Evolutionary conservation across 2,888 invertebrate species (phyloP).

Genomic region (Rhingia rostrata): DNA sequence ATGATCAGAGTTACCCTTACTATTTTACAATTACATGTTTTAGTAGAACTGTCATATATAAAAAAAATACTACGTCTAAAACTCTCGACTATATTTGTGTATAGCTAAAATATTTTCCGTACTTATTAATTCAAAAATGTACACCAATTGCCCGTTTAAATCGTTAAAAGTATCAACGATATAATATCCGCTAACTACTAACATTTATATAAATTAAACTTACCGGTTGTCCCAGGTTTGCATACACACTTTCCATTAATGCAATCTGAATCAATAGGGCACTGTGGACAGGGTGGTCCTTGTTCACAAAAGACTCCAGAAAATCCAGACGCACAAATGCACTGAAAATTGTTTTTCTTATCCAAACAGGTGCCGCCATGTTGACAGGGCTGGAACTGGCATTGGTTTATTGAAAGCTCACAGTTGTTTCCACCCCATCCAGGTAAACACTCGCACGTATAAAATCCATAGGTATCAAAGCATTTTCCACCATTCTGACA

Average conservation of each 20-base stretch:
- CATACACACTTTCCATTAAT: conserved; percentile 84
- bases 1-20: neutral
- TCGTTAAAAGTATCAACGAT: neutral
- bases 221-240: conserved; percentile 82
- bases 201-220: conserved; percentile 67
- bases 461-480: conserved; percentile 92
- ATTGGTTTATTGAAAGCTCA: conserved; percentile 85
- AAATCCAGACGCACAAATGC: conserved; percentile 88
- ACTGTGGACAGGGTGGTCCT: conserved; percentile 83
- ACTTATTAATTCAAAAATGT: neutral
- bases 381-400: conserved; percentile 88
- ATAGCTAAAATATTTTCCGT: conserved; percentile 1
- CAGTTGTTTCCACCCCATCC: conserved; percentile 93
- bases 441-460: conserved; percentile 89
- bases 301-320: conserved; percentile 82
- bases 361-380: conserved; percentile 89
- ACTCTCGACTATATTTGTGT: neutral
- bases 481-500: conserved; percentile 90
- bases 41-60: neutral
- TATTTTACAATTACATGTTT: conserved; percentile 4
- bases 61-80: neutral
- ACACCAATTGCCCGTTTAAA: neutral
- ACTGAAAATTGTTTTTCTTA: conserved; percentile 86
- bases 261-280: conserved; percentile 88
- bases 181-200: neutral